Conservation (phyloP, 2,113 vertebrate genomes). For the Pyrgilauda ruficollis region DNA sequence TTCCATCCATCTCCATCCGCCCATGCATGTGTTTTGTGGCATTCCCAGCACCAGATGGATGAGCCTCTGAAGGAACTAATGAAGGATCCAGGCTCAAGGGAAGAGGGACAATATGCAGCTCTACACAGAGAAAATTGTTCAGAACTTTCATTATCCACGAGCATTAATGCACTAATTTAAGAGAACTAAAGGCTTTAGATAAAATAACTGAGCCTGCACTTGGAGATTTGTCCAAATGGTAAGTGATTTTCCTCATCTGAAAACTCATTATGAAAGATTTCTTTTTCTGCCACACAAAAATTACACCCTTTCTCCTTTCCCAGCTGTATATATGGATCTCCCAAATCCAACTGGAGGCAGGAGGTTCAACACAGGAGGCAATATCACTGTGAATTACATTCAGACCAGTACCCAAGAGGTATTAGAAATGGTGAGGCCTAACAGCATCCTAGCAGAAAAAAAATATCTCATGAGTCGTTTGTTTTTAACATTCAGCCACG, state of each 20-base stretch:
- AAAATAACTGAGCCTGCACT: background rate
- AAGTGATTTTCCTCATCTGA: background rate
- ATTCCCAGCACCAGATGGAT: conserved; percentile 33
- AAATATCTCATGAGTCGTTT: background rate
- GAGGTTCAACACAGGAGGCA: background rate
- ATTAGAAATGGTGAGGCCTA: background rate
- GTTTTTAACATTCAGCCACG: background rate
- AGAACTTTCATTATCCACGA: background rate
- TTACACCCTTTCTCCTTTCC: background rate
- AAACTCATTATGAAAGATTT: background rate
- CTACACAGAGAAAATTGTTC: background rate
- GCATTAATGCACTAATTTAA: background rate
- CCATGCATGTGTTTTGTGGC: background rate
- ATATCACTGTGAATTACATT: background rate
- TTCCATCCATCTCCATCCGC: background rate
- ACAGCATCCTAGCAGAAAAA: background rate
- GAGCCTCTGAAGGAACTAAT: conserved; percentile 54
- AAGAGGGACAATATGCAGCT: background rate
- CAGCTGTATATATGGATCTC: background rate
- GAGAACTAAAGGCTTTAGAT: background rate
- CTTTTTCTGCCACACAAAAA: background rate
- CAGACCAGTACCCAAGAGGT: background rate
- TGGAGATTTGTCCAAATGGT: background rate
- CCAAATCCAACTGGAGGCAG: background rate
- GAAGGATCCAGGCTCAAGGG: conserved; percentile 11